A percentile compares a stretch with the other conserved stretches of the same genome.
These are phyloP conservation scores for Fragum whitleyi DNA, from an alignment of 2,888 invertebrate genomes.

Conservation along the genomic window DNA sequence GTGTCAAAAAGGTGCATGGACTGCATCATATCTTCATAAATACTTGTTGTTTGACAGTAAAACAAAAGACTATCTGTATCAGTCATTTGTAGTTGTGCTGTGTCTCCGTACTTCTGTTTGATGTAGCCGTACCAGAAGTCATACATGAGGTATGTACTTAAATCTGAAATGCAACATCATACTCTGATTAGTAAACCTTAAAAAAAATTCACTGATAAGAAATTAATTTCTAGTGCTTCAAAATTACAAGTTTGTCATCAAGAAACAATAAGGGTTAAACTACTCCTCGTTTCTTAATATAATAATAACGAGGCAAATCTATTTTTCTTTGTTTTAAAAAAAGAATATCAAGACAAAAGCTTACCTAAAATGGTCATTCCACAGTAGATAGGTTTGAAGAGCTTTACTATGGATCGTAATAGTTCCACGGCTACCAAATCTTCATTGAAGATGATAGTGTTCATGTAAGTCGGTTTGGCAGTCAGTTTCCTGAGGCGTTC, in stretches of 20 bases:
- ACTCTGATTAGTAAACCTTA: too few species aligned
- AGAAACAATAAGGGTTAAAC: too few species aligned
- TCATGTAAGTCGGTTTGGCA: conserved; percentile 47
- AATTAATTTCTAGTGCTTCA: too few species aligned
- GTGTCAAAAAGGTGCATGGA: conserved; percentile 54
- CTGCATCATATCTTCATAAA: conserved; percentile 51
- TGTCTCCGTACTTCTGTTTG: conserved; percentile 41
- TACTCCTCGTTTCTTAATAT: too few species aligned
- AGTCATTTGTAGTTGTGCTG: conserved; percentile 55
- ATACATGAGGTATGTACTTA: conserved; percentile 84
- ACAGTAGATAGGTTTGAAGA: conserved; percentile 43
- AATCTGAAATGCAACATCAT: too few species aligned
- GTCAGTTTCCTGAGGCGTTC: conserved; percentile 30
- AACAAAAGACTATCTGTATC: conserved; percentile 60
- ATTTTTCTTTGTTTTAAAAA: too few species aligned
- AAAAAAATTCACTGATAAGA: too few species aligned
- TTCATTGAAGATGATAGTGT: conserved; percentile 35
- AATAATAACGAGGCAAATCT: too few species aligned
- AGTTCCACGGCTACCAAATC: conserved; percentile 46
- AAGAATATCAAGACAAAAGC: too few species aligned
- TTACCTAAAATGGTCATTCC: conserved; percentile 46
- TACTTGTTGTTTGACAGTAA: conserved; percentile 38
- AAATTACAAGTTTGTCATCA: too few species aligned
- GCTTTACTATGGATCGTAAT: conserved; percentile 22
- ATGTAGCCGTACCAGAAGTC: conserved; percentile 80